Evolutionary conservation across 1,140 invertebrate species (phyloP), one percentile per base, ranked within the genome.

Genomic region (Dolichoris vasculosae): DNA sequence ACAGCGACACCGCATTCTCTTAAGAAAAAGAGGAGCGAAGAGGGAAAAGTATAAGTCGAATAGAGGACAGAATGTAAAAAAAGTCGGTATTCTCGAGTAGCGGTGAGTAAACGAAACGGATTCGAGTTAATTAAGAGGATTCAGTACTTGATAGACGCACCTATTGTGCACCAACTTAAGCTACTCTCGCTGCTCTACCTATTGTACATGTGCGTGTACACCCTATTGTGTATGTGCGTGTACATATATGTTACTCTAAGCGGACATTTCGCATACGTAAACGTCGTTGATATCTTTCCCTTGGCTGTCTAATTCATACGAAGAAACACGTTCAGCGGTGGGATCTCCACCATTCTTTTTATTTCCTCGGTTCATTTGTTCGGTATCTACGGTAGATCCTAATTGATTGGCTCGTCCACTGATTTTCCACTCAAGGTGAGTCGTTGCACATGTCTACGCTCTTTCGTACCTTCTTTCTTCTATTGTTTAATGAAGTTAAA

Each of bases 51-150:
- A 26, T 40, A 43, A 73, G 69, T 73, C 69, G 73, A 59, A 30
- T 11, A n/a, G 77, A 4, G 48, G 51, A 48, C 30, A 78, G 75
- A 78, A 75, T n/a, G n/a, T 46, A 46, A 26, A 75, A 30, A 30
- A 32, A 78, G 55, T 64, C n/a, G 35, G 71, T 76, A 67, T 83
- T 30, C 64, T 79, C 43, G 40, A 73, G 38, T 23, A 20, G 71
- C 48, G 48, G 20, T 51, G 46, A 30, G 46, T 15, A 48, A 30
- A 86, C 82, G 86, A 86, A 51, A 78, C 79, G 73, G 75, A 87
- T 73, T 55, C 82, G 71, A 89, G 87, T 90, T 90, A 90, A 90
- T 90, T 90, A 90, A 90, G 89, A 89, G 84, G 84, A 88, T 79
- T n/a, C 71, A 51, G 80, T 30, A 76, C 80, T 80, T 89, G 88